A percentile compares a stretch with the other conserved stretches of the same genome.
Conservation (phyloP, 2,113 vertebrate species). For the Emberiza fucata region DNA sequence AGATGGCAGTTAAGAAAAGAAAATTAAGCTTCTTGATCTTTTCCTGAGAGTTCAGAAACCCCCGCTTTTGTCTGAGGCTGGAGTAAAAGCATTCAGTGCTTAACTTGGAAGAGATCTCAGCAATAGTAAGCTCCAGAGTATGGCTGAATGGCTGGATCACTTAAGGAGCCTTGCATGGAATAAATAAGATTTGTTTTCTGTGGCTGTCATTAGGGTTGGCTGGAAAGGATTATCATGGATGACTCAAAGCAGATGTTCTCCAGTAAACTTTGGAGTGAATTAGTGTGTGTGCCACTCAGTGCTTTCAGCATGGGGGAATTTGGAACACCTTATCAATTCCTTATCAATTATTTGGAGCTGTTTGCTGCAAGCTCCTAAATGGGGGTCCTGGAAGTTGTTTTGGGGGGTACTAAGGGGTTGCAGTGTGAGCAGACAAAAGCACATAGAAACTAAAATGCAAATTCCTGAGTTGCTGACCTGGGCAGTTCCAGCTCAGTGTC, state of each 20-base stretch:
- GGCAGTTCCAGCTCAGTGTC: accelerated
- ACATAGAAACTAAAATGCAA: background rate
- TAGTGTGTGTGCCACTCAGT: background rate
- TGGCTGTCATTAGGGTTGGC: background rate
- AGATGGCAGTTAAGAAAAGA: background rate
- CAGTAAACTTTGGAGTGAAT: background rate
- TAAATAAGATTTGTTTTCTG: slow-evolving; percentile 47
- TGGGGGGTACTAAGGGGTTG: background rate
- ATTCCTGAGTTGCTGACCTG: background rate
- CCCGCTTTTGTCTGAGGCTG: background rate
- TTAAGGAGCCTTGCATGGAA: background rate
- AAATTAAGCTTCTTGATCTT: background rate
- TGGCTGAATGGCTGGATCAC: background rate
- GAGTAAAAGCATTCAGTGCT: background rate
- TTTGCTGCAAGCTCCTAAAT: background rate
- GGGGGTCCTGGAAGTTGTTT: background rate
- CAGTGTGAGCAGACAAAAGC: background rate
- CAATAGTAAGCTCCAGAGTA: background rate
- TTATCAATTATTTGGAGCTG: background rate
- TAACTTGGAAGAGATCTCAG: background rate
- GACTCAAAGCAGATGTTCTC: slow-evolving; percentile 51
- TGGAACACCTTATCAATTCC: accelerated
- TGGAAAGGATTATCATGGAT: background rate
- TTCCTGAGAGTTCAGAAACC: background rate
- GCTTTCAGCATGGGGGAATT: accelerated